Evolutionary conservation across 2,888 invertebrate species (phyloP).

Genomic region (Sinelater perroti): DNA sequence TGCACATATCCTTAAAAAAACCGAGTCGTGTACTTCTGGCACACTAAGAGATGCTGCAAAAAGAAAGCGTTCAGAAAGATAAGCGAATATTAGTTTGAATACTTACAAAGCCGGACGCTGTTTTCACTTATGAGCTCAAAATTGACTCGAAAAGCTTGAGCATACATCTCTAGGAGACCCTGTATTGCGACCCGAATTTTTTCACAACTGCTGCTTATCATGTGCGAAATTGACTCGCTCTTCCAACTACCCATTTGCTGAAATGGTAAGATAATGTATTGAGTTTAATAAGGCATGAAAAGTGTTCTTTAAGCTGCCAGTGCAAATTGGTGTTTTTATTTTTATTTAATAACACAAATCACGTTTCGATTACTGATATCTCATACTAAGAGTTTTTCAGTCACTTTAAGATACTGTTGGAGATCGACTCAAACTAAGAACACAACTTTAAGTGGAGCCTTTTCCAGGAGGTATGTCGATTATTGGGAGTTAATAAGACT

Average conservation of each 20-base stretch:
- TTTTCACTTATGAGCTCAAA: slow-evolving; percentile 69
- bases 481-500: too few relatives aligned
- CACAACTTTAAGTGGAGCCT: too few relatives aligned
- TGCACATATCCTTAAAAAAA: slow-evolving; percentile 83
- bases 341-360: too few relatives aligned
- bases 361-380: too few relatives aligned
- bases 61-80: not conserved
- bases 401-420: too few relatives aligned
- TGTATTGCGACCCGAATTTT: slow-evolving; percentile 82
- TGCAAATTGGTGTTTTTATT: too few relatives aligned
- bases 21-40: slow-evolving; percentile 76
- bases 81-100: not conserved
- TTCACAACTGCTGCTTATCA: slow-evolving; percentile 72
- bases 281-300: too few relatives aligned
- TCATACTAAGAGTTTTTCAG: too few relatives aligned
- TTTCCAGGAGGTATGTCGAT: too few relatives aligned
- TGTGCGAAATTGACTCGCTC: slow-evolving; percentile 67
- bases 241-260: slow-evolving; percentile 30
- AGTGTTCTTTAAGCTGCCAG: too few relatives aligned
- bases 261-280: not conserved
- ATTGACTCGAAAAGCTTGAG: slow-evolving; percentile 83
- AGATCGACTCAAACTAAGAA: too few relatives aligned
- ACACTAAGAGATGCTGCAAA: slow-evolving; percentile 72
- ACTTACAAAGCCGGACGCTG: slow-evolving; percentile 55
- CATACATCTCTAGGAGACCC: slow-evolving; percentile 85